Conservation (phyloP, 1,140 invertebrate species). For the Caerostris extrusa region DNA sequence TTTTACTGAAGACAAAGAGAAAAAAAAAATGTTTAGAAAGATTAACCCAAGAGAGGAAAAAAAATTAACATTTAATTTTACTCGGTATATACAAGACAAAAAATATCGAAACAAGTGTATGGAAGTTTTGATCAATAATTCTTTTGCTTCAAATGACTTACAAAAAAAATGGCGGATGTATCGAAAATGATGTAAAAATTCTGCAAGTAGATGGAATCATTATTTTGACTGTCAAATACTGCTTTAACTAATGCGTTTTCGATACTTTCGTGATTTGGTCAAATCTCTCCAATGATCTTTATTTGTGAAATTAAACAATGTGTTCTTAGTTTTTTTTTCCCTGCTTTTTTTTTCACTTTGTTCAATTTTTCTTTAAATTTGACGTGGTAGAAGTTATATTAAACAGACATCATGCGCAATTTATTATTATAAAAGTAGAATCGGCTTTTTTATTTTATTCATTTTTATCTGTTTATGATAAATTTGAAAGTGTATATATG, state of each 20-base stretch:
- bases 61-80: constrained; percentile 3
- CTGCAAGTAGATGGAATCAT: constrained; percentile 34
- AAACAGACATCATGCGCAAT: neutral
- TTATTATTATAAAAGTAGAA: neutral
- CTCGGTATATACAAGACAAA: neutral
- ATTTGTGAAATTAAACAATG: constrained; percentile 42
- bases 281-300: constrained; percentile 8
- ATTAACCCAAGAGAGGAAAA: neutral
- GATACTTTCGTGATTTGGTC: constrained; percentile 32
- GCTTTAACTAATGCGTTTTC: constrained; percentile 63
- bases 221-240: constrained; percentile 46
- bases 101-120: neutral
- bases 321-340: neutral
- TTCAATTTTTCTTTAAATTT: neutral
- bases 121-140: constrained; percentile 17
- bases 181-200: constrained; percentile 48
- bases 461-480: too few relatives aligned
- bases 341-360: neutral
- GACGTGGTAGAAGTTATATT: neutral
- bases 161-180: neutral
- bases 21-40: neutral
- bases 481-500: too few relatives aligned
- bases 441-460: too few relatives aligned
- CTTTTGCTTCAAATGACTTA: neutral
- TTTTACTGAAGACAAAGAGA: neutral